Base-by-base conservation (phyloP, 2,888 invertebrate species). In the Eilema sororculum region DNA sequence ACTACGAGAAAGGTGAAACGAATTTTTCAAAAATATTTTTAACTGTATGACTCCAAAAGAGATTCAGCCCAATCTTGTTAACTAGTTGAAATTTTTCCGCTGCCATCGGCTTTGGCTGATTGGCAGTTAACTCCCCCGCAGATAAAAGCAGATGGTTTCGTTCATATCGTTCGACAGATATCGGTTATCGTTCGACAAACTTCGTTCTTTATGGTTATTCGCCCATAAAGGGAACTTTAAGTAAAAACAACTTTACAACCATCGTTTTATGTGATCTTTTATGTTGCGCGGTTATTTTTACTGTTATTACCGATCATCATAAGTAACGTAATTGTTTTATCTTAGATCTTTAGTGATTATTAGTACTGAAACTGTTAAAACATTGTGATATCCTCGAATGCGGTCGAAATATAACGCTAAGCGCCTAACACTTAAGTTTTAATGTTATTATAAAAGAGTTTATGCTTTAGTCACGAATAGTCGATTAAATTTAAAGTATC, bases 241-340 rank as follows among this genome's bases (percentile, higher is more conserved):
- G 93, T 91, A 93, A 94, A 94, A 93, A 92, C 93, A 92, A 92
- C 83, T 93, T 95, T 94, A 94, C 92, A 91, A 81, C 92, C 88
- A 86, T 84, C 84, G 87, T 90, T 93, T 91, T 92, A 90, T 87
- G 88, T 83, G 84, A 85, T 84, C 83, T 86, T 90, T 93, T 91
- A 90, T 89, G 87, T 83, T 62, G 71, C 75, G 84, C 86, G 89
- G 89, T 90, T 89, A 87, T 90, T 89, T 89, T 90, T 86, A 87
- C 80, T 84, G 80, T 79, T 78, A 80, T 85, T 83, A 83, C 85
- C 78, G 83, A 82, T 86, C 86, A 84, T 87, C 86, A 78, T 84
- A 80, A 82, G 83, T 72, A 74, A 82, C 83, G 79, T 87, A 87
- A 89, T 89, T 87, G 86, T 86, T 89, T 88, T 87, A 88, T 87